Base-by-base conservation (phyloP, 2,797 vertebrate species). In the Antrozous pallidus region DNA sequence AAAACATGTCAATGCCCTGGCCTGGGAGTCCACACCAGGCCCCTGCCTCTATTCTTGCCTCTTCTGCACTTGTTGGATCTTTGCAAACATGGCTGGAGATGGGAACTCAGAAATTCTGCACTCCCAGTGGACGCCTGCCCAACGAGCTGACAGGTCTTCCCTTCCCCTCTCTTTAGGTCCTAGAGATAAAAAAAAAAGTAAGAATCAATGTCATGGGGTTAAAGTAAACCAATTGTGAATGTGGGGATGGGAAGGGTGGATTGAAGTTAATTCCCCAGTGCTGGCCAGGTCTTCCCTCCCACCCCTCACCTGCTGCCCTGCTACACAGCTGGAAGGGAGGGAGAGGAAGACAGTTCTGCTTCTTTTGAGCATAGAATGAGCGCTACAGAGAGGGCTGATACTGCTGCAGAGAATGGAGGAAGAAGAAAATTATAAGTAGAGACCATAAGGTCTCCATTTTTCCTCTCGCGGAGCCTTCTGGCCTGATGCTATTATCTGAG, bases 11-110 rank as follows among this genome's bases (percentile, higher is more conserved):
- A 1, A 2, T 33, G 26, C 31, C 16, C n/a, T 36, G 36, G 8
- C 3, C 31, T 38, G 28, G n/a, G 12, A 47, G 10, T 42, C 51
- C 40, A 36, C 0, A 0, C 36, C 0, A 0, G 1, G 14, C 17
- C 26, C 17, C 28, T 36, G 42, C 2, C 3, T 74, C 45, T 2
- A 0, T 54, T 51, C 36, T 40, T 49, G 4, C 1, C 65, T 51
- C 10, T 31, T 40, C 22, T 81, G 17, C 8, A 28, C 14, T 26
- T 22, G 20, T 26, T 77, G n/a, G 1, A 8, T 74, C 36, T 89
- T 84, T 85, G 58, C n/a, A 26, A 70, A 54, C 3, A 73, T 73
- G 20, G 17, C 69, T 45, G 31, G 65, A 85, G 61, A 17, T 36
- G 31, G 9, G 36, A 20, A n/a, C 58, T 77, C 26, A 18, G 42